Percentiles rank a stretch among this genome's conserved stretches.
Conservation (phyloP, 2,113 vertebrate species). For the Ailurus styani region DNA sequence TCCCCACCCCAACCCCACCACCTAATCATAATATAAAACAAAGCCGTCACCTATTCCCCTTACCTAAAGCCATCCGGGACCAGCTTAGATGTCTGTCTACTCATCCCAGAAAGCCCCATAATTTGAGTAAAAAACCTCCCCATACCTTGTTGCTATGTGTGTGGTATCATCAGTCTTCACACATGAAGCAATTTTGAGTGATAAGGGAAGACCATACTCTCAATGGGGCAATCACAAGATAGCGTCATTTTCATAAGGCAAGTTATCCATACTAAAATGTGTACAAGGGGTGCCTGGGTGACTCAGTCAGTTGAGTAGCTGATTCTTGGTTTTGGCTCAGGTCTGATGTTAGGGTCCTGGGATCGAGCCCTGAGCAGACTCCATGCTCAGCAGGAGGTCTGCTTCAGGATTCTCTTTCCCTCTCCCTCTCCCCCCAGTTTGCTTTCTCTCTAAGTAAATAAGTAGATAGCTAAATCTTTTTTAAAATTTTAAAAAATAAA, state of each 20-base stretch:
- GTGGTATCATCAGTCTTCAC: not conserved
- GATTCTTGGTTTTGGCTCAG: not conserved
- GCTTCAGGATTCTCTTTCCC: not conserved
- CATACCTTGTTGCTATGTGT: rapidly evolving
- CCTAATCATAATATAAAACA: not conserved
- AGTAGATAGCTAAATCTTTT: not conserved
- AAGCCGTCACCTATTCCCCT: not conserved
- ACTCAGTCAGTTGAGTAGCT: not conserved
- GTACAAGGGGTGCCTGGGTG: not conserved
- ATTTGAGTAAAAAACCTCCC: not conserved
- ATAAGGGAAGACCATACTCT: not conserved
- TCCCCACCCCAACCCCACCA: not conserved
- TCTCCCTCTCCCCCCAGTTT: not conserved
- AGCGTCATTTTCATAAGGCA: not conserved
- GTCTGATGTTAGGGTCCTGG: not conserved
- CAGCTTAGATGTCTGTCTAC: not conserved
- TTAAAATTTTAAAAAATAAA: not conserved
- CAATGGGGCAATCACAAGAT: not conserved
- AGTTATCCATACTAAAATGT: not conserved
- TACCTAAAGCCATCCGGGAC: not conserved
- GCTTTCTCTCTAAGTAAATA: not conserved
- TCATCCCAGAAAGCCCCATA: not conserved
- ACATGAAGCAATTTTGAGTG: not conserved
- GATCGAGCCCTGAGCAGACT: not conserved
- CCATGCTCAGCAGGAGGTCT: not conserved